phyloP scores from a whole-genome alignment of 1,140 invertebrate genomes.

The Heliconius hewitsoni region DNA sequence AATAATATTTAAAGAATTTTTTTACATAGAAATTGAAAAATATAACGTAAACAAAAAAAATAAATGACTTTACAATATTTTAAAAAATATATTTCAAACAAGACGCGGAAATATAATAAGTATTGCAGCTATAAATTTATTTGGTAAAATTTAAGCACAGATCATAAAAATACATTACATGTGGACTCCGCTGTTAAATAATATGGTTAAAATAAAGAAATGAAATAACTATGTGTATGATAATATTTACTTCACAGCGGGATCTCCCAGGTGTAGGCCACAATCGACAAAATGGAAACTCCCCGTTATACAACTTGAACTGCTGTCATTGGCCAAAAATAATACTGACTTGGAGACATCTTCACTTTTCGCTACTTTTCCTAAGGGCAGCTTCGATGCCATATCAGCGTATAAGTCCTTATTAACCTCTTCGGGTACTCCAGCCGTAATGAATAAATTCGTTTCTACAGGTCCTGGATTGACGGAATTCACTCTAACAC shows the following conservation, averaged over 20 bases:
- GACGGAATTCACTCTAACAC: conserved; percentile 89
- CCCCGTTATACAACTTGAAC: conserved; percentile 55
- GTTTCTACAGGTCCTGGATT: conserved; percentile 88
- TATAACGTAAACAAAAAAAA: neutral
- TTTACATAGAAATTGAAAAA: too few relatives aligned
- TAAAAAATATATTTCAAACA: neutral
- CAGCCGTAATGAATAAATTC: conserved; percentile 84
- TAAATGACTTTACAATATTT: neutral
- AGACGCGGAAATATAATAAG: neutral
- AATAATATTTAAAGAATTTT: too few relatives aligned
- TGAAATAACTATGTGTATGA: neutral
- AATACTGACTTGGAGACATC: conserved; percentile 60
- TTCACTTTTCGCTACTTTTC: conserved; percentile 48
- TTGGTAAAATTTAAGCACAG: too few relatives aligned
- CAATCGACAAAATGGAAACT: conserved; percentile 57
- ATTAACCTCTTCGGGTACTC: conserved; percentile 47
- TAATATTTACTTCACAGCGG: neutral
- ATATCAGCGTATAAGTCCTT: conserved; percentile 46
- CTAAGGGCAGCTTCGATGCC: conserved; percentile 47
- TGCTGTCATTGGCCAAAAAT: conserved; percentile 64
- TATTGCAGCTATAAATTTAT: too few relatives aligned
- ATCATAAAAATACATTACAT: too few relatives aligned
- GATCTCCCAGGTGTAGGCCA: conserved; percentile 50
- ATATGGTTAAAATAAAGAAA: neutral
- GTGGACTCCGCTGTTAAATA: neutral